These are phyloP conservation scores for Himalopsyche tibetana DNA, from an alignment of 2,888 invertebrate genomes.

Conservation along the genomic window DNA sequence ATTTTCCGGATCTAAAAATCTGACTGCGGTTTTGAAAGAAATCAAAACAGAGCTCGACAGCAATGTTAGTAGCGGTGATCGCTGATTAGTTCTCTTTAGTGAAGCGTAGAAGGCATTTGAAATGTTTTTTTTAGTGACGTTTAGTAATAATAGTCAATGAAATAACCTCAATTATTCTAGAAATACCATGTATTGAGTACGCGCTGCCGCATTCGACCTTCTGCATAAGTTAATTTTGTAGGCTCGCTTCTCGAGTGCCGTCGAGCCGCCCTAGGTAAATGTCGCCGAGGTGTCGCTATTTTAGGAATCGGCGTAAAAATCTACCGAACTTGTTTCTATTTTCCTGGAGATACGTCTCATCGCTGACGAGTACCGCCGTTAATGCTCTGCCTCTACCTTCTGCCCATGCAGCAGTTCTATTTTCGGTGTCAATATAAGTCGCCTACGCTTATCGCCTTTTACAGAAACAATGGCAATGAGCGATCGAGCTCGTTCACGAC, in stretches of 20 bases:
- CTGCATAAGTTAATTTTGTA: constrained; percentile 21
- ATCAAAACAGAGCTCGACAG: background rate
- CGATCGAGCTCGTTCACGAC: constrained; percentile 55
- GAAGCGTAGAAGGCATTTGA: constrained; percentile 6
- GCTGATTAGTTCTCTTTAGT: constrained; percentile 12
- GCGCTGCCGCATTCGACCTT: constrained; percentile 40
- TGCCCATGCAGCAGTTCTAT: constrained; percentile 62
- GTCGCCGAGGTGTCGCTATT: constrained; percentile 42
- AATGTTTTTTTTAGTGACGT: constrained; percentile 32
- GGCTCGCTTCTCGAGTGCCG: constrained; percentile 11
- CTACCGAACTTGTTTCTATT: constrained; percentile 23
- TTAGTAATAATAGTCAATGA: constrained; percentile 40
- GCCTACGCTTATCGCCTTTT: constrained; percentile 64
- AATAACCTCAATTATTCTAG: constrained; percentile 41
- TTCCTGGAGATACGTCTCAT: constrained; percentile 54
- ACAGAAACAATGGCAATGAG: constrained; percentile 65
- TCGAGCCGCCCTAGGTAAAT: constrained; percentile 38
- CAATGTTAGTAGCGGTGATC: background rate
- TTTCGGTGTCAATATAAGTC: constrained; percentile 63
- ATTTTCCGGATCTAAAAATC: constrained; percentile 24
- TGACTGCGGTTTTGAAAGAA: constrained; percentile 36
- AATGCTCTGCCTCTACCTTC: constrained; percentile 49
- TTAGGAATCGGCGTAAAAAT: constrained; percentile 42
- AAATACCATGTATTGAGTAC: constrained; percentile 34
- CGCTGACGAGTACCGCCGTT: constrained; percentile 49